These are phyloP conservation scores for Acrobasis consociella DNA, from an alignment of 2,888 invertebrate species.

Conservation along the genomic window DNA sequence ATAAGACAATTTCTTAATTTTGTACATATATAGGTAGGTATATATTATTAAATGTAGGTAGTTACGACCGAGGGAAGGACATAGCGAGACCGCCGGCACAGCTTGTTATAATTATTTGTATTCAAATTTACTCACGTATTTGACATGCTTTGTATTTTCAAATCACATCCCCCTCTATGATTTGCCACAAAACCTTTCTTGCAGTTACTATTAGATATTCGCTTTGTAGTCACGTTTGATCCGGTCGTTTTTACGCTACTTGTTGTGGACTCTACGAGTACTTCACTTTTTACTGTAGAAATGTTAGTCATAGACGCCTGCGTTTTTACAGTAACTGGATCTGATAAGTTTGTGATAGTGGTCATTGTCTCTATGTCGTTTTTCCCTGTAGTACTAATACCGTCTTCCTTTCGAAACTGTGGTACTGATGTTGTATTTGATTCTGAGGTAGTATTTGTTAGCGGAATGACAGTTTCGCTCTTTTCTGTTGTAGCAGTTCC, in stretches of 20 bases:
- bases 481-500: conserved; percentile 9
- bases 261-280: conserved; percentile 33
- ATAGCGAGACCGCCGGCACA: too few species aligned
- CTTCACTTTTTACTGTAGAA: conserved; percentile 32
- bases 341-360: neutral
- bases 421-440: neutral
- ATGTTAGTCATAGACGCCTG: conserved; percentile 29
- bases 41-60: too few species aligned
- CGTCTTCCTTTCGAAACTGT: conserved; percentile 10
- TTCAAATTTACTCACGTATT: conserved; percentile 64
- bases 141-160: conserved; percentile 61
- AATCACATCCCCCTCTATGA: conserved; percentile 67
- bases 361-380: neutral
- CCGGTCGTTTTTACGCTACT: conserved; percentile 31
- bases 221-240: conserved; percentile 23
- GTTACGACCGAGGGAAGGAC: too few species aligned
- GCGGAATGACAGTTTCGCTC: neutral
- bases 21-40: neutral
- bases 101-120: neutral
- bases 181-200: conserved; percentile 68
- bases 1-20: conserved; percentile 33
- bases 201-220: conserved; percentile 44
- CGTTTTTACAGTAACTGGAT: conserved; percentile 6
- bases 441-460: neutral
- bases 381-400: neutral